A percentile compares a stretch with the other conserved stretches of the same genome.
Conservation (phyloP, 2,113 vertebrate species). For the Chelonoidis abingdonii region DNA sequence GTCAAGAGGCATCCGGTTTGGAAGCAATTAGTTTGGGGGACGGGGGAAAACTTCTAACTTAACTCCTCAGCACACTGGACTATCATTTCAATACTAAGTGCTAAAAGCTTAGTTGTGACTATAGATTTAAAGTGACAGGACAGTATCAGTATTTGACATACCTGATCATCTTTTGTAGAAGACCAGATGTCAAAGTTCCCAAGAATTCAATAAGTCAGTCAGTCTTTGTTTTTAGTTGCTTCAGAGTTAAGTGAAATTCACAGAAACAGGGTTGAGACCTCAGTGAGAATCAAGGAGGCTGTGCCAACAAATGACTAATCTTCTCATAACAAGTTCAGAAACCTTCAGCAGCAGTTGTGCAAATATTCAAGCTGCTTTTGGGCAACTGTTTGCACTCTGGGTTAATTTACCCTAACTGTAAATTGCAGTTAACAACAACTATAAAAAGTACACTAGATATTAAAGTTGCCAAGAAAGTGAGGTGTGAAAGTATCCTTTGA, state of each 20-base stretch:
- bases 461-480: neutral
- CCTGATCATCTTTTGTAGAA: neutral
- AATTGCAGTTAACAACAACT: neutral
- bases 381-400: neutral
- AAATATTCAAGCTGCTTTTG: neutral
- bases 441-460: neutral
- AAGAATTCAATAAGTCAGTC: neutral
- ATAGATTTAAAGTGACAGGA: neutral
- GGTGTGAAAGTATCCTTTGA: neutral
- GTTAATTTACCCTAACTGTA: neutral
- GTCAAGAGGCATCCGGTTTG: slow-evolving; percentile 14
- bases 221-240: neutral
- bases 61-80: slow-evolving; percentile 24
- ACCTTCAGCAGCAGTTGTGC: neutral
- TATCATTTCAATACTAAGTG: neutral
- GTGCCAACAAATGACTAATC: neutral
- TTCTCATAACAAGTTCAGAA: neutral
- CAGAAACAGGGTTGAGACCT: neutral
- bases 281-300: neutral
- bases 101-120: neutral
- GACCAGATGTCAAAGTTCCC: neutral
- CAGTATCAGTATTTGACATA: neutral
- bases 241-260: neutral
- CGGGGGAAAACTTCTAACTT: slow-evolving; percentile 16
- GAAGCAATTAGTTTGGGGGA: slow-evolving; percentile 13